Evolutionary conservation across 2,797 vertebrate species (phyloP).

Genomic region (Sebastes diploproa): DNA sequence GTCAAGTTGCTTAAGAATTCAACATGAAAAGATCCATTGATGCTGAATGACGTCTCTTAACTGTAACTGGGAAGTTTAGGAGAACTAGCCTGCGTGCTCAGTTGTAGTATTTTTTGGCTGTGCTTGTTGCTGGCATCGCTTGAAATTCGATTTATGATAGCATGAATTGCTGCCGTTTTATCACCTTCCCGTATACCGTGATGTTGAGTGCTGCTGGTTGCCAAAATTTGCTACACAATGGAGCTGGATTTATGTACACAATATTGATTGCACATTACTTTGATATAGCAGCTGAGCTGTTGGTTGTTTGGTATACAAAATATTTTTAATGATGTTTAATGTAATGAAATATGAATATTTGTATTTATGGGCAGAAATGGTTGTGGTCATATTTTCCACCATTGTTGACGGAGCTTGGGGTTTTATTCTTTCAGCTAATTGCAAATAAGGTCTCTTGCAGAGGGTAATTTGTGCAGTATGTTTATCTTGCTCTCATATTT

Average conservation of each 20-base stretch:
- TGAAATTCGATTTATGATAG: constrained; percentile 4
- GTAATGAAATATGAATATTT: constrained; percentile 5
- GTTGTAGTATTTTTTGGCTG: background rate
- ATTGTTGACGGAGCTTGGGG: background rate
- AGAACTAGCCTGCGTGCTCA: background rate
- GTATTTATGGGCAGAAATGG: background rate
- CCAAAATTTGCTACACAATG: constrained; percentile 10
- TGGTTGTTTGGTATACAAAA: background rate
- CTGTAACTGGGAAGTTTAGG: background rate
- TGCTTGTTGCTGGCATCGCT: constrained; percentile 2
- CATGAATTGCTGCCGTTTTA: constrained; percentile 3
- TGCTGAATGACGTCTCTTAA: background rate
- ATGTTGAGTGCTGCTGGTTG: background rate
- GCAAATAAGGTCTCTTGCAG: background rate
- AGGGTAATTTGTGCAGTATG: background rate
- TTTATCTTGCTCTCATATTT: background rate
- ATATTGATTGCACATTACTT: constrained; percentile 22
- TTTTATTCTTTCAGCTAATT: background rate
- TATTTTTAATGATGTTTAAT: background rate
- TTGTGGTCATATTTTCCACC: background rate
- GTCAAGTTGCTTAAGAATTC: background rate
- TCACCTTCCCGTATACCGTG: background rate
- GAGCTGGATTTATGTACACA: constrained; percentile 13
- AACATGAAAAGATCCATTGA: background rate
- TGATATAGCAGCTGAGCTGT: background rate